These are phyloP conservation scores for Marronus borbonicus DNA, from an alignment of 2,888 invertebrate species.

Conservation along the genomic window DNA sequence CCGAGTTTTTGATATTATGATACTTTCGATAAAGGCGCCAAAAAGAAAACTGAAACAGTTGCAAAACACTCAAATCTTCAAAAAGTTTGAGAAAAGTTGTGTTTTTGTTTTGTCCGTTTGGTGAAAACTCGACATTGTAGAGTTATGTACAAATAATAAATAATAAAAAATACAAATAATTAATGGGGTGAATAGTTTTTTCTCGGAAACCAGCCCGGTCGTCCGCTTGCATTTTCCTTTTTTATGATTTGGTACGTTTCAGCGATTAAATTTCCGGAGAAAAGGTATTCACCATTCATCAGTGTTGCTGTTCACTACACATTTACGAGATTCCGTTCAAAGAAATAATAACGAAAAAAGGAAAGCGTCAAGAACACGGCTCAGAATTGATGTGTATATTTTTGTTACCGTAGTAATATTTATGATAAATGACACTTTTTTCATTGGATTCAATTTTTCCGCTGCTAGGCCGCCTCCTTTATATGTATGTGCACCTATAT, in stretches of 20 bases:
- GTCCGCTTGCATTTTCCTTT: background rate
- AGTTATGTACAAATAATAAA: too few species aligned
- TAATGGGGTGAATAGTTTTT: too few species aligned
- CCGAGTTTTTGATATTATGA: too few species aligned
- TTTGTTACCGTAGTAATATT: slow-evolving; percentile 30
- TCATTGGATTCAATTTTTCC: slow-evolving; percentile 45
- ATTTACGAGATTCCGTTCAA: background rate
- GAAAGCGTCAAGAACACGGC: background rate
- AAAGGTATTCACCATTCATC: background rate
- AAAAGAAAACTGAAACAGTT: too few species aligned
- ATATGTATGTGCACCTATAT: background rate
- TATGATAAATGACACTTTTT: slow-evolving; percentile 44
- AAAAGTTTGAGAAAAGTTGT: too few species aligned
- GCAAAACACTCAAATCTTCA: too few species aligned
- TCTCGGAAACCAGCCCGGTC: too few species aligned
- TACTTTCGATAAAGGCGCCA: too few species aligned
- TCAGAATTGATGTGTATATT: slow-evolving; percentile 41
- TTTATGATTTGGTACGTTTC: background rate
- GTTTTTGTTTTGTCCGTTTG: too few species aligned
- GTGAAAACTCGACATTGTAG: too few species aligned
- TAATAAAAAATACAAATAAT: too few species aligned
- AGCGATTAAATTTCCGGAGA: background rate
- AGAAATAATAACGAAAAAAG: background rate
- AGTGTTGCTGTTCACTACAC: background rate
- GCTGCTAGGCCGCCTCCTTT: slow-evolving; percentile 34